These are phyloP conservation scores for Aphidius gifuensis DNA, from an alignment of 1,140 invertebrate species.

Conservation along the genomic window DNA sequence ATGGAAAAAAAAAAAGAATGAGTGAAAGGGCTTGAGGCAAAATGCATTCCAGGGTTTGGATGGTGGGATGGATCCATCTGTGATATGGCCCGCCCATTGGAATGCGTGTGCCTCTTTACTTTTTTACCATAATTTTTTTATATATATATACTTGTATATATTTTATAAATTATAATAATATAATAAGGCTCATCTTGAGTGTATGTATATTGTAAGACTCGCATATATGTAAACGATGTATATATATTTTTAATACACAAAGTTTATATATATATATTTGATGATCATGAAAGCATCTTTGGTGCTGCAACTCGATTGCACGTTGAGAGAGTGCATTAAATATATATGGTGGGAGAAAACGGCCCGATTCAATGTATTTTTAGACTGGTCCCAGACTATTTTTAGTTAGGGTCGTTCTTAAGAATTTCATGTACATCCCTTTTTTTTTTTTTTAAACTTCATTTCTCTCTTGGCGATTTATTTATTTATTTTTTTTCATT, in stretches of 20 bases:
- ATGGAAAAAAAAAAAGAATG: conserved; percentile 1
- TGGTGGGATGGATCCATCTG: conserved; percentile 46
- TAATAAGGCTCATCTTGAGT: no score
- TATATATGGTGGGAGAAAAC: conserved; percentile 4
- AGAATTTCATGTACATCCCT: conserved; percentile 28
- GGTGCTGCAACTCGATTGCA: not conserved
- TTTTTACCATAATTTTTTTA: conserved; percentile 30
- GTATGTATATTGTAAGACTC: no score
- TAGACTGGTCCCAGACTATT: conserved; percentile 44
- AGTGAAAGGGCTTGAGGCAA: conserved; percentile 3
- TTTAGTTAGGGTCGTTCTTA: conserved; percentile 38
- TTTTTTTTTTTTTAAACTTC: not conserved
- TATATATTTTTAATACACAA: no score
- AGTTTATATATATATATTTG: no score
- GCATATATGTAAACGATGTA: no score
- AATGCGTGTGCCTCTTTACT: conserved; percentile 50
- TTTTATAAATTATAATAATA: no score
- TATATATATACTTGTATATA: not conserved
- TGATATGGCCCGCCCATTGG: conserved; percentile 50
- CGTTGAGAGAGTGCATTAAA: conserved; percentile 1
- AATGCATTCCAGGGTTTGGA: conserved; percentile 37
- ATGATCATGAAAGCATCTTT: no score
- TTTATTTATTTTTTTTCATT: no score
- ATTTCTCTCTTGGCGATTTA: no score
- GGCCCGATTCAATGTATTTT: conserved; percentile 37